Conservation (phyloP, 2,888 invertebrate genomes). For the Elaeidobius kamerunicus region DNA sequence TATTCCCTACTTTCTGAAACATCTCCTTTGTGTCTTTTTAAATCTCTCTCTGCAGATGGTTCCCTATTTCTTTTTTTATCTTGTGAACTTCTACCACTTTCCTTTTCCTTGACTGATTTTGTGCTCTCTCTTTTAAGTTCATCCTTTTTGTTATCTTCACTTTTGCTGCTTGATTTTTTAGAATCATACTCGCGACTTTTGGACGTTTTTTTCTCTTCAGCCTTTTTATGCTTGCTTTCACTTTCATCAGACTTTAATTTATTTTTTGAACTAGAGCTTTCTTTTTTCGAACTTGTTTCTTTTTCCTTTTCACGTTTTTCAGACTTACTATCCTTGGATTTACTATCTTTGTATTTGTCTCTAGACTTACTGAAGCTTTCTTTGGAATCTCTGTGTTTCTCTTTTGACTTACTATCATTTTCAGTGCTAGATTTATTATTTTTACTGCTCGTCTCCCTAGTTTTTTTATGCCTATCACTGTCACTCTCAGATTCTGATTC, state of each 20-base stretch:
- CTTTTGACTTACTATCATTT: constrained; percentile 4
- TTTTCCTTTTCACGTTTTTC: constrained; percentile 10
- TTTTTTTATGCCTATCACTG: constrained; percentile 3
- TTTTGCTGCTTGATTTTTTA: constrained; percentile 20
- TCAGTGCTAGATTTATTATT: constrained; percentile 11
- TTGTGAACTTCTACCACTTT: constrained; percentile 3
- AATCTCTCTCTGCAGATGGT: constrained; percentile 8
- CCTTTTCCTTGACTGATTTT: constrained; percentile 19
- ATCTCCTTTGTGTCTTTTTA: constrained; percentile 27
- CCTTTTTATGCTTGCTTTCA: constrained; percentile 9
- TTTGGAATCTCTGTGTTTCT: constrained; percentile 16
- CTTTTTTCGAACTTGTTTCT: constrained; percentile 14
- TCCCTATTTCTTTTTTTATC: constrained; percentile 29
- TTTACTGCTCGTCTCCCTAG: constrained; percentile 6
- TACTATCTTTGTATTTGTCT: constrained; percentile 20
- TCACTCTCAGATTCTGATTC: constrained; percentile 18
- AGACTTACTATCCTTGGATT: constrained; percentile 8
- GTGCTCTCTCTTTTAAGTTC: constrained; percentile 8
- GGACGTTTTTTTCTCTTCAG: constrained; percentile 7
- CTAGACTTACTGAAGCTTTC: constrained; percentile 13
- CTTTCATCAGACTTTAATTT: constrained; percentile 4
- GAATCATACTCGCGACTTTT: constrained; percentile 4
- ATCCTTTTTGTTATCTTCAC: constrained; percentile 10
- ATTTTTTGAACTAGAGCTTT: constrained; percentile 12
- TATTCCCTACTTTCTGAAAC: constrained; percentile 31